Percentiles rank a stretch among this genome's conserved stretches.
Evolutionary conservation across 2,113 vertebrate genomes (phyloP).

Genomic region (Pelecanus crispus): DNA sequence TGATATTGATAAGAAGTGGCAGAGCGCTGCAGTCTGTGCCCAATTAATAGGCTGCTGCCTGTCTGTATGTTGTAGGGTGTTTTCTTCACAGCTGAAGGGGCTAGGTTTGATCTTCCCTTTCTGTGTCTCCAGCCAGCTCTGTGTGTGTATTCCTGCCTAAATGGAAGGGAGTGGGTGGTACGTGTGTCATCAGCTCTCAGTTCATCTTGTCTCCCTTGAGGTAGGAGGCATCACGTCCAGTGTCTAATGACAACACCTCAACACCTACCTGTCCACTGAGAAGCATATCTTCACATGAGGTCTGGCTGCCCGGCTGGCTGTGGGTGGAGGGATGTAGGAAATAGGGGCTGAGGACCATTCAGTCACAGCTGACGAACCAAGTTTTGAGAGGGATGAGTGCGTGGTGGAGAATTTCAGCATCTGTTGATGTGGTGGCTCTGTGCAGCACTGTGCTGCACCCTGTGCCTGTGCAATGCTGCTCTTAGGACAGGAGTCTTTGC

Average conservation of each 20-base stretch:
- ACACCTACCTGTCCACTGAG: neutral
- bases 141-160: neutral
- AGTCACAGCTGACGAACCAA: neutral
- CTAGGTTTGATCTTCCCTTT: neutral
- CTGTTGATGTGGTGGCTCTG: neutral
- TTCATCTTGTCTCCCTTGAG: neutral
- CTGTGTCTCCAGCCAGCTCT: neutral
- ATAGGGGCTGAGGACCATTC: neutral
- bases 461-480: neutral
- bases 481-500: neutral
- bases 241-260: neutral
- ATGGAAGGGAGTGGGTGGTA: neutral
- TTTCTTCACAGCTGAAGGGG: neutral
- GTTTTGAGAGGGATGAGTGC: neutral
- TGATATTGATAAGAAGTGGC: neutral
- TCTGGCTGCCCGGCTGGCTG: neutral
- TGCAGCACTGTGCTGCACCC: neutral
- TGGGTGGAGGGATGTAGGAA: neutral
- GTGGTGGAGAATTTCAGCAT: neutral
- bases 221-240: neutral
- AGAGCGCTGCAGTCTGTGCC: neutral
- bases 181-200: neutral
- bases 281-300: fast-evolving
- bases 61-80: neutral
- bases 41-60: neutral